Conservation (phyloP, 1,140 invertebrate genomes). For the Hestina assimilis region DNA sequence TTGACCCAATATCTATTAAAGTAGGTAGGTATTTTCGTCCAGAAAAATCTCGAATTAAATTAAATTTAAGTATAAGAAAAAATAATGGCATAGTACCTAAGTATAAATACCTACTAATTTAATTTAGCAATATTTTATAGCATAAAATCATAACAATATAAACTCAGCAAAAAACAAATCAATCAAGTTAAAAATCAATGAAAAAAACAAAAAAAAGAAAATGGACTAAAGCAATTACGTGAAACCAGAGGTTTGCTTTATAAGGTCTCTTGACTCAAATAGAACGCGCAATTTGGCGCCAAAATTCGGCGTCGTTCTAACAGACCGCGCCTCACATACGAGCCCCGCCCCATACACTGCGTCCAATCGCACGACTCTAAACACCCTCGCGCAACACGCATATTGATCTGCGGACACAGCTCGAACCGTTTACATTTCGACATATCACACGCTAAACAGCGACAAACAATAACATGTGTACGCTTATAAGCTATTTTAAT, state of each 20-base stretch:
- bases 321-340: conserved; percentile 65
- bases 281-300: conserved; percentile 63
- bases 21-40: too few species aligned
- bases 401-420: conserved; percentile 75
- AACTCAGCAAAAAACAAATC: too few species aligned
- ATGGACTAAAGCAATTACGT: background rate
- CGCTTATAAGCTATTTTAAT: conserved; percentile 25
- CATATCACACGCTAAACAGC: conserved; percentile 75
- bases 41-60: too few species aligned
- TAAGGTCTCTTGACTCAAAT: conserved; percentile 27
- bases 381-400: conserved; percentile 72
- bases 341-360: conserved; percentile 65
- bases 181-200: too few species aligned
- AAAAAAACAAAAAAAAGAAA: background rate
- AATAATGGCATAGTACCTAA: too few species aligned
- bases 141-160: too few species aligned
- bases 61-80: too few species aligned
- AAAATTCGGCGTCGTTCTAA: conserved; percentile 51
- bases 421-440: conserved; percentile 75
- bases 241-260: background rate
- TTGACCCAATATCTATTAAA: too few species aligned
- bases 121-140: too few species aligned
- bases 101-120: too few species aligned
- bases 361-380: conserved; percentile 66
- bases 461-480: conserved; percentile 73